Conservation (phyloP, 2,113 vertebrate species). For the Tragelaphus imberbis region DNA sequence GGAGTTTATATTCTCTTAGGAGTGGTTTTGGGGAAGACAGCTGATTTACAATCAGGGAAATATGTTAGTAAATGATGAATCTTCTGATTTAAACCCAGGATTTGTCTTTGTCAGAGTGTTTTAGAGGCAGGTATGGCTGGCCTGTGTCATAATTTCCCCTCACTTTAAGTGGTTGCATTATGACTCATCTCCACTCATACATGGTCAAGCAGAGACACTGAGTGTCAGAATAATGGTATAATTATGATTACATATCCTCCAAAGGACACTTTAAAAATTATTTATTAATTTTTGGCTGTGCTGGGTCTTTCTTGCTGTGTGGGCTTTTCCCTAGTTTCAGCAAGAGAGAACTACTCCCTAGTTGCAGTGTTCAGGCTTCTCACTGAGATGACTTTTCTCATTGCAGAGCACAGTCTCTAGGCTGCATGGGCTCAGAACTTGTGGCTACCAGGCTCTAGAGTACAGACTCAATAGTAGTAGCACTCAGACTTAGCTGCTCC, state of each 20-base stretch:
- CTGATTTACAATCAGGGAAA: not conserved
- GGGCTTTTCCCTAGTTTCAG: not conserved
- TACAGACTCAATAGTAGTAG: not conserved
- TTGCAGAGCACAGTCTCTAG: not conserved
- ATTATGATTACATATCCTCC: not conserved
- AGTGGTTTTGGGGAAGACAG: not conserved
- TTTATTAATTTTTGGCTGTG: not conserved
- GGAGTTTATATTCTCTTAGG: not conserved
- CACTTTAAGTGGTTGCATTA: not conserved
- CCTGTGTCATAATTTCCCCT: not conserved
- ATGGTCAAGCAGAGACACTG: not conserved
- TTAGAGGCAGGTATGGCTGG: not conserved
- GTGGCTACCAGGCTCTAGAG: not conserved
- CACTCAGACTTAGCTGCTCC: not conserved
- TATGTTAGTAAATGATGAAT: not conserved
- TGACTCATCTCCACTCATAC: not conserved
- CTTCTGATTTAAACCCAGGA: not conserved
- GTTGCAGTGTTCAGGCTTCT: not conserved
- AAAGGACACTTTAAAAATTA: not conserved
- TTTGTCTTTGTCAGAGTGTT: not conserved
- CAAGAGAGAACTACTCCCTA: not conserved
- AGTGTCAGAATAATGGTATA: not conserved
- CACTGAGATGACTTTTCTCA: not conserved
- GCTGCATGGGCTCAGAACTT: not conserved
- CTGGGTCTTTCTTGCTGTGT: not conserved